Percentiles rank a stretch among this genome's conserved stretches.
These are phyloP conservation scores for Mionectes olivaceus DNA, from an alignment of 2,797 vertebrate species.

Conservation along the genomic window DNA sequence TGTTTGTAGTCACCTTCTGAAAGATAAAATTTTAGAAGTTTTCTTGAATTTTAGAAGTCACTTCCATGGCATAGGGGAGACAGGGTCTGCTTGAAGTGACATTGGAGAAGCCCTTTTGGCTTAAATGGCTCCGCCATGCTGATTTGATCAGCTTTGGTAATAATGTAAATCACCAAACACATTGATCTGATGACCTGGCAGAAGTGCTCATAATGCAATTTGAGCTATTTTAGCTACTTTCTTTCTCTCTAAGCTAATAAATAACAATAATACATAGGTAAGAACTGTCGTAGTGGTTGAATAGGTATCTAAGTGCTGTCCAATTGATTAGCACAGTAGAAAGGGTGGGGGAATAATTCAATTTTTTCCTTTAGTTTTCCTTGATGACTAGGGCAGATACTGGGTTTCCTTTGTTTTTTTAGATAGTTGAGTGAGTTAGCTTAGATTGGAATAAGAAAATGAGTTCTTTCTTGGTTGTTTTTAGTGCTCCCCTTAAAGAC, in stretches of 20 bases:
- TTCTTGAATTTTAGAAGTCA: neutral
- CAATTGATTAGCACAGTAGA: neutral
- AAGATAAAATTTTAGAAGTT: neutral
- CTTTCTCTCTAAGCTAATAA: neutral
- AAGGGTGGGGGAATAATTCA: neutral
- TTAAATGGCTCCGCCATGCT: neutral
- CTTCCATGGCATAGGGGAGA: neutral
- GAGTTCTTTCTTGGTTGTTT: neutral
- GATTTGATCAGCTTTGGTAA: neutral
- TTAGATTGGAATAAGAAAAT: neutral
- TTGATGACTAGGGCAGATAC: neutral
- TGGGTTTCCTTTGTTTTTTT: neutral
- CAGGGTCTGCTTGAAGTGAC: neutral
- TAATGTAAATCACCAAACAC: neutral
- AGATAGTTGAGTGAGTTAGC: neutral
- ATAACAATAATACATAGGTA: neutral
- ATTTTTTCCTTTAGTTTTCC: neutral
- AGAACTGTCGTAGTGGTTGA: neutral
- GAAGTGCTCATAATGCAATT: neutral
- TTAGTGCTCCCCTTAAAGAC: neutral
- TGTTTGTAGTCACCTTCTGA: neutral
- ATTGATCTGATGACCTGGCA: neutral
- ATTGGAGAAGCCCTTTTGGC: neutral
- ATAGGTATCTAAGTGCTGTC: neutral
- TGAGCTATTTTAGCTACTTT: neutral